Percentiles rank a stretch among this genome's conserved stretches.
These are phyloP conservation scores for Syrrhaptes paradoxus DNA, from an alignment of 2,113 vertebrate genomes.

Conservation along the genomic window DNA sequence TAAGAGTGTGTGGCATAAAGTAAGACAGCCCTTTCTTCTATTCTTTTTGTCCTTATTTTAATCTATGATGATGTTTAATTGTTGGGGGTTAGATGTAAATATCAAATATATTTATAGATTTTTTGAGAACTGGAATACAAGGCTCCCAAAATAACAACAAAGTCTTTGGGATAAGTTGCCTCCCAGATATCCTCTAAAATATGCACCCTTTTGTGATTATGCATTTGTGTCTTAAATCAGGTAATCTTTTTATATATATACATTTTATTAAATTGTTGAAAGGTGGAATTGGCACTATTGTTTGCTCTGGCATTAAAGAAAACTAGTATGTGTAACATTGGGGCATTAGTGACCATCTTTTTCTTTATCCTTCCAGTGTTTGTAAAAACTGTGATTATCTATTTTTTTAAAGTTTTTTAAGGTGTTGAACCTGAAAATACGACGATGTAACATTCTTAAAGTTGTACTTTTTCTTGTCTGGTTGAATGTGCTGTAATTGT, in stretches of 20 bases:
- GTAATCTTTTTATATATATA: not conserved
- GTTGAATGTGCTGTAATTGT: not conserved
- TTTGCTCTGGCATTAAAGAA: not conserved
- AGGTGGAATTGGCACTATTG: not conserved
- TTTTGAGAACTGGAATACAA: not conserved
- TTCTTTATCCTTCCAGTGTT: not conserved
- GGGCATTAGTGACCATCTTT: not conserved
- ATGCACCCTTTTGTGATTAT: not conserved
- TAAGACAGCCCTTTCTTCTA: not conserved
- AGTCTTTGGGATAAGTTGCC: not conserved
- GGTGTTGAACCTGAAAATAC: not conserved
- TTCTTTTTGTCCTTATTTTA: not conserved
- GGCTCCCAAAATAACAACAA: not conserved
- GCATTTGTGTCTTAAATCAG: not conserved
- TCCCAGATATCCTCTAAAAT: not conserved
- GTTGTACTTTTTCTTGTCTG: not conserved
- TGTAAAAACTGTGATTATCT: not conserved
- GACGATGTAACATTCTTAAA: not conserved
- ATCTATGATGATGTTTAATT: not conserved
- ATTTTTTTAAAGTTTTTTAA: not conserved
- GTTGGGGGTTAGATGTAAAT: not conserved
- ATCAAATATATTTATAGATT: not conserved
- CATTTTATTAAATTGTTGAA: not conserved
- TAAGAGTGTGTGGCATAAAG: not conserved
- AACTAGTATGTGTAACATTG: not conserved